These are phyloP conservation scores for Colossoma macropomum DNA, from an alignment of 2,113 vertebrate species.

Conservation along the genomic window DNA sequence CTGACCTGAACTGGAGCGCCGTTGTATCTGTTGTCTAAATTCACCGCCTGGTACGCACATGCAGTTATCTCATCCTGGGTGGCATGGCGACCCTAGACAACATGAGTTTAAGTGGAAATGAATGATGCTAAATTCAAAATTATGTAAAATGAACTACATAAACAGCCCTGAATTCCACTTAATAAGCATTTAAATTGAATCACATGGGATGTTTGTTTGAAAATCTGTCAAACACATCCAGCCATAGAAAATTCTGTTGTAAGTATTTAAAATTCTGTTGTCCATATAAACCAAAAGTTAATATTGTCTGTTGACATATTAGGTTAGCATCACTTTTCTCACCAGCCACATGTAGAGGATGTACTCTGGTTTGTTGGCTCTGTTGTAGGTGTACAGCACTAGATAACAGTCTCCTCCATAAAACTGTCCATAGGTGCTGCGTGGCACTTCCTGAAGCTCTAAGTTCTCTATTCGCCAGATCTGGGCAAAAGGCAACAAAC, in stretches of 20 bases:
- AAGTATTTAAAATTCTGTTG: neutral
- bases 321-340: slow-evolving; percentile 25
- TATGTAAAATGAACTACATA: no score
- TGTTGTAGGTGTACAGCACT: slow-evolving; percentile 86
- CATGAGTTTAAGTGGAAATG: neutral
- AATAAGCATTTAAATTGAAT: neutral
- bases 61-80: slow-evolving; percentile 86
- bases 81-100: slow-evolving; percentile 84
- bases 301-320: neutral
- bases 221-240: no score
- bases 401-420: slow-evolving; percentile 92
- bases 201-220: neutral
- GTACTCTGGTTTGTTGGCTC: slow-evolving; percentile 77
- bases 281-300: neutral
- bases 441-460: slow-evolving; percentile 81
- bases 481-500: slow-evolving; percentile 61
- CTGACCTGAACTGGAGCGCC: slow-evolving; percentile 88
- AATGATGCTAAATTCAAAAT: no score
- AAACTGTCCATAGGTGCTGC: slow-evolving; percentile 83
- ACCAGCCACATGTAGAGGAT: slow-evolving; percentile 94
- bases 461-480: slow-evolving; percentile 89
- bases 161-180: neutral
- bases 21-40: slow-evolving; percentile 81
- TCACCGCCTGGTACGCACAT: slow-evolving; percentile 85
- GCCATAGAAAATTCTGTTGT: neutral